Evolutionary conservation across 2,113 vertebrate genomes (phyloP).

Genomic region (Xenopus tropicalis): UCB_Xtro_10.0 CM004444.2:71037501-71038000

Average conservation of each 20-base stretch:
- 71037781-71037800: background rate
- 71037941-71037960: background rate
- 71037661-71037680: constrained; percentile 16
- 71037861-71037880: too few species aligned
- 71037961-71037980: background rate
- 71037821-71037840: background rate
- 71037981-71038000: background rate
- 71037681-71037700: background rate
- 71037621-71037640: constrained; percentile 28
- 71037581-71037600: constrained; percentile 97
- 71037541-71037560: constrained; percentile 89
- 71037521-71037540: constrained; percentile 90
- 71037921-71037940: background rate
- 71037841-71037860: too few species aligned
- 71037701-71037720: constrained; percentile 31
- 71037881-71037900: too few species aligned
- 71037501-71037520: constrained; percentile 61
- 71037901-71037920: background rate
- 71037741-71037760: constrained; percentile 10
- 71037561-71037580: constrained; percentile 93
- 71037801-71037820: background rate
- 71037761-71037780: background rate
- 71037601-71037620: constrained; percentile 81
- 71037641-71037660: constrained; percentile 11
- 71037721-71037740: background rate